Percentiles rank a stretch among this genome's conserved stretches.
Conservation (phyloP, 2,888 invertebrate species). For the Cephus nigrinus region DNA sequence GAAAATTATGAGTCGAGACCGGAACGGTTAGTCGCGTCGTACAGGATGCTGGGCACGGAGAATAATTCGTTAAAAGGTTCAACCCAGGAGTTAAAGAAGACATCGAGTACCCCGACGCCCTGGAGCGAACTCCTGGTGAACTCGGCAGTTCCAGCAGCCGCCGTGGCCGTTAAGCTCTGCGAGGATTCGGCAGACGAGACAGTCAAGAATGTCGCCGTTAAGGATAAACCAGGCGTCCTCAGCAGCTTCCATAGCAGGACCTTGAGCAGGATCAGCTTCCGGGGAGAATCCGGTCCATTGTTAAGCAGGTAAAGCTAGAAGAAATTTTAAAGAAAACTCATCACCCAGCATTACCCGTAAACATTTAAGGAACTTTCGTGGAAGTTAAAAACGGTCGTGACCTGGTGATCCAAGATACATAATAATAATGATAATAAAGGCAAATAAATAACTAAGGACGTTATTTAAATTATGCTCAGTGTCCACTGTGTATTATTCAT, state of each 20-base stretch:
- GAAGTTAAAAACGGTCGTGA: too few relatives aligned
- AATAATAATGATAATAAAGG: too few relatives aligned
- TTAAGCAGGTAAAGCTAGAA: constrained; percentile 41
- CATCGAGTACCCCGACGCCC: constrained; percentile 24
- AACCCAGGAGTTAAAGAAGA: too few relatives aligned
- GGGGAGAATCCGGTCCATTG: constrained; percentile 51
- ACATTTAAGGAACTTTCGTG: too few relatives aligned
- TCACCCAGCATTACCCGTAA: too few relatives aligned
- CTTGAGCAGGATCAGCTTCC: constrained; percentile 55
- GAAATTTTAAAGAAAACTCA: too few relatives aligned
- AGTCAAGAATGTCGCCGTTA: constrained; percentile 21
- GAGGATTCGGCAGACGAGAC: constrained; percentile 35
- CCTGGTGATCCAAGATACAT: too few relatives aligned
- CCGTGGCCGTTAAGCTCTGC: constrained; percentile 44
- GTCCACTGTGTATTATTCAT: too few relatives aligned
- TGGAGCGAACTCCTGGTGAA: constrained; percentile 45
- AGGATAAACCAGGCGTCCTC: constrained; percentile 38
- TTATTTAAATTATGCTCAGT: too few relatives aligned
- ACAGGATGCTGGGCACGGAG: constrained; percentile 28
- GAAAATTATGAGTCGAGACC: background rate
- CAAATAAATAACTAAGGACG: too few relatives aligned
- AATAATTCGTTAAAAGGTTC: constrained; percentile 23
- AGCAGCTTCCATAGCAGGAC: constrained; percentile 50
- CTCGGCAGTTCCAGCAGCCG: constrained; percentile 39
- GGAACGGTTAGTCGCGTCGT: constrained; percentile 9